Evolutionary conservation across 2,113 vertebrate genomes (phyloP).

Genomic region (Scomber japonicus): DNA sequence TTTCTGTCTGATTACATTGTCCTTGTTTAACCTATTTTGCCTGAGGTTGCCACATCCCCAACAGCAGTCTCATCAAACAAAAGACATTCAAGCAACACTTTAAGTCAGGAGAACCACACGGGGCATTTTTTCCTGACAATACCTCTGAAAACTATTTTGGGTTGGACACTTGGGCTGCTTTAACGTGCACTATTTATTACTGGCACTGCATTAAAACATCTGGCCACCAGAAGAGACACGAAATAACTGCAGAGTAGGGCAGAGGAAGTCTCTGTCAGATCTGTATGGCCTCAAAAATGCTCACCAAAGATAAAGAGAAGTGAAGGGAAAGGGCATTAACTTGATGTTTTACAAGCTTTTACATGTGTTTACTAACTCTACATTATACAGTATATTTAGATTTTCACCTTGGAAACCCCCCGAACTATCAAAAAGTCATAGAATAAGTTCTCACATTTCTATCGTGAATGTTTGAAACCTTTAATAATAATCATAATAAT

Average conservation of each 20-base stretch:
- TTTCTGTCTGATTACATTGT: conserved; percentile 56
- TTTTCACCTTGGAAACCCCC: no score
- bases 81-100: neutral
- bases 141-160: neutral
- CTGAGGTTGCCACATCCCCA: conserved; percentile 16
- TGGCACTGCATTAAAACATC: neutral
- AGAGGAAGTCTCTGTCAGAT: neutral
- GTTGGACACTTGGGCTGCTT: neutral
- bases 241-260: neutral
- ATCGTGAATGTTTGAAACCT: neutral
- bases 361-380: no score
- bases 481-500: no score
- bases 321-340: neutral
- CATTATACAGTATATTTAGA: no score
- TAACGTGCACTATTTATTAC: neutral
- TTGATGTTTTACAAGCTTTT: no score
- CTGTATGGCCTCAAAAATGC: neutral
- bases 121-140: neutral
- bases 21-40: conserved; percentile 60
- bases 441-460: neutral
- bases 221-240: neutral
- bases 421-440: neutral
- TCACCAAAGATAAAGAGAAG: neutral
- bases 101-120: conserved; percentile 11
- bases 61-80: conserved; percentile 19